A percentile compares a stretch with the other conserved stretches of the same genome.
phyloP scores from a whole-genome alignment of 1,140 invertebrate genomes.

The Gonatopus flavifemur region DNA sequence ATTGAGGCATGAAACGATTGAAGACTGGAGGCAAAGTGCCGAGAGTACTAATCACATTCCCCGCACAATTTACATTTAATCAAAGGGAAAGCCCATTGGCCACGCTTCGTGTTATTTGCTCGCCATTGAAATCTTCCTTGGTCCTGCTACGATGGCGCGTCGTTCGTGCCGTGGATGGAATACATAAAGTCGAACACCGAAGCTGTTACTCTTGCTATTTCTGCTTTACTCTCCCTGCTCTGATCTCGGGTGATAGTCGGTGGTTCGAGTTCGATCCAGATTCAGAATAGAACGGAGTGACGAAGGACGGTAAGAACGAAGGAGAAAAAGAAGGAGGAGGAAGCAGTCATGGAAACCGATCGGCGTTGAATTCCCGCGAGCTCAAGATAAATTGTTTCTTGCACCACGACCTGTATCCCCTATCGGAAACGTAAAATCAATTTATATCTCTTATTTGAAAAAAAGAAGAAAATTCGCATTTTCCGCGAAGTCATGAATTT shows the following conservation, averaged over 20 bases:
- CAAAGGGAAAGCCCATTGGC: slow-evolving; percentile 56
- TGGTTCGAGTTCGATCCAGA: no score
- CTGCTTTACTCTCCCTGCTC: no score
- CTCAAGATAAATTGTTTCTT: no score
- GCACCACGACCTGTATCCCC: no score
- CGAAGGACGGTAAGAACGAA: neutral
- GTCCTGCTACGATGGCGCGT: slow-evolving; percentile 13
- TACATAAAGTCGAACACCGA: slow-evolving; percentile 46
- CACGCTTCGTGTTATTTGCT: slow-evolving; percentile 52
- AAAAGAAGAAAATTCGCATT: neutral
- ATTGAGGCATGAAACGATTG: slow-evolving; percentile 37
- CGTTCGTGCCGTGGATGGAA: slow-evolving; percentile 45
- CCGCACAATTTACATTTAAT: slow-evolving; percentile 58
- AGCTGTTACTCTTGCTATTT: slow-evolving; percentile 6
- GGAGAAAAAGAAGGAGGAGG: neutral
- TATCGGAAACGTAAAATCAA: neutral
- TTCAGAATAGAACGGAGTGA: neutral
- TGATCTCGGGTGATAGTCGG: no score
- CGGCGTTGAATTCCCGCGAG: no score
- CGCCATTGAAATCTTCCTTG: slow-evolving; percentile 52
- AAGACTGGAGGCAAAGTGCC: slow-evolving; percentile 37
- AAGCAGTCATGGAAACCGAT: no score
- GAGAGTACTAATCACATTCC: slow-evolving; percentile 52
- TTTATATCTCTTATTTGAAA: neutral
- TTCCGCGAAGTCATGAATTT: no score